These are phyloP conservation scores for Orthosia incerta DNA, from an alignment of 2,888 invertebrate genomes.

Conservation along the genomic window DNA sequence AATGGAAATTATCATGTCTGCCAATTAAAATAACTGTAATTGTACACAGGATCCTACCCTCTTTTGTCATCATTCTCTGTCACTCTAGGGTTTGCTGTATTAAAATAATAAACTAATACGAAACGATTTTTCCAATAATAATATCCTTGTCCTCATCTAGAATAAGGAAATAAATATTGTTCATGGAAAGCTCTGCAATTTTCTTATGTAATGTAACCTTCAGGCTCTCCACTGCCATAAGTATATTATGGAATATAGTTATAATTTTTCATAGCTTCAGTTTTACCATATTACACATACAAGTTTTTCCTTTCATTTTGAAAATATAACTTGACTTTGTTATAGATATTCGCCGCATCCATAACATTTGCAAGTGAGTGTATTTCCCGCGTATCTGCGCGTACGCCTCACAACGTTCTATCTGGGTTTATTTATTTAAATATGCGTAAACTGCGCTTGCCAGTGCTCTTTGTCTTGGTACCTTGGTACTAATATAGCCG, in stretches of 20 bases:
- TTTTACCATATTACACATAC: too few relatives aligned
- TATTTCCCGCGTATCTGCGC: slow-evolving; percentile 64
- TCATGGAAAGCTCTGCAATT: neutral
- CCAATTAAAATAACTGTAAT: slow-evolving; percentile 1
- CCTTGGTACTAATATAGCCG: slow-evolving; percentile 78
- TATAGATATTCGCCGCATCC: slow-evolving; percentile 54
- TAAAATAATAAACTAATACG: neutral
- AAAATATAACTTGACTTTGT: neutral
- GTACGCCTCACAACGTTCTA: slow-evolving; percentile 77
- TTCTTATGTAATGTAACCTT: neutral
- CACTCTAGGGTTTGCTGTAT: too few relatives aligned
- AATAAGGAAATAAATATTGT: neutral
- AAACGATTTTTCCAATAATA: neutral
- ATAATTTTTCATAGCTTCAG: neutral
- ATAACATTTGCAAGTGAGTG: slow-evolving; percentile 37
- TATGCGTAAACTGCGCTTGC: slow-evolving; percentile 85
- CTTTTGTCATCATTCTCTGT: too few relatives aligned
- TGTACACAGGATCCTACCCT: too few relatives aligned
- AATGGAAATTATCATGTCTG: neutral
- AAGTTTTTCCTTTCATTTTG: neutral
- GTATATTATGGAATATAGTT: neutral
- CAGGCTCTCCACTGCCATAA: neutral
- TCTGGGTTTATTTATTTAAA: slow-evolving; percentile 87
- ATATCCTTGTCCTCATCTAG: neutral
- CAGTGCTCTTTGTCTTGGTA: slow-evolving; percentile 82